Conservation (phyloP, 2,113 vertebrate genomes). For the Gyps fulvus region DNA sequence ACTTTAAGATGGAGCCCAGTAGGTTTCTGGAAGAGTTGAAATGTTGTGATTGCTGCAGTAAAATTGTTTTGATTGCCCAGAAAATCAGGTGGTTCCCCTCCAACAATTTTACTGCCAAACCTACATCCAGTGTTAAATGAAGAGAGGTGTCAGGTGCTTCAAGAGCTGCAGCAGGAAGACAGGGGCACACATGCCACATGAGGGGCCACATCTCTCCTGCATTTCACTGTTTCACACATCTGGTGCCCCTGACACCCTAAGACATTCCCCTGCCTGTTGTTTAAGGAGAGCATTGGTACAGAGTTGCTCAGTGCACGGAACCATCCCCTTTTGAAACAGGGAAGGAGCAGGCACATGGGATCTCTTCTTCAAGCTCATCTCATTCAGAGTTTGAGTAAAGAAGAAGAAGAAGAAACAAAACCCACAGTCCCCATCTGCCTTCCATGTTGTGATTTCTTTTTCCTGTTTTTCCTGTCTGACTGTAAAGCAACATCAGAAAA, state of each 20-base stretch:
- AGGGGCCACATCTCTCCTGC: not conserved
- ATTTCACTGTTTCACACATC: not conserved
- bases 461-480: not conserved
- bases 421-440: not conserved
- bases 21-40: not conserved
- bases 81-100: not conserved
- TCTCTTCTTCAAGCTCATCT: not conserved
- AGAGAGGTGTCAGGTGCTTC: not conserved
- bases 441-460: not conserved
- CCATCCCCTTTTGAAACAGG: not conserved
- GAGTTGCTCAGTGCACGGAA: not conserved
- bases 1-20: not conserved
- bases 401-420: not conserved
- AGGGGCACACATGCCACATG: fast-evolving
- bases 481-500: not conserved
- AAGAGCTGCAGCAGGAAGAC: not conserved
- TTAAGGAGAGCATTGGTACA: not conserved
- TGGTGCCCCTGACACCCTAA: not conserved
- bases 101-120: not conserved
- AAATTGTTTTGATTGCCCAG: not conserved
- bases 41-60: not conserved
- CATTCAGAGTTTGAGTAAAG: not conserved
- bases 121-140: not conserved
- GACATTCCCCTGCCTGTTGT: not conserved
- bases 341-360: not conserved